Evolutionary conservation across 2,888 invertebrate species (phyloP), one percentile per base, ranked within the genome.

Genomic region (Arctia plantaginis): DNA sequence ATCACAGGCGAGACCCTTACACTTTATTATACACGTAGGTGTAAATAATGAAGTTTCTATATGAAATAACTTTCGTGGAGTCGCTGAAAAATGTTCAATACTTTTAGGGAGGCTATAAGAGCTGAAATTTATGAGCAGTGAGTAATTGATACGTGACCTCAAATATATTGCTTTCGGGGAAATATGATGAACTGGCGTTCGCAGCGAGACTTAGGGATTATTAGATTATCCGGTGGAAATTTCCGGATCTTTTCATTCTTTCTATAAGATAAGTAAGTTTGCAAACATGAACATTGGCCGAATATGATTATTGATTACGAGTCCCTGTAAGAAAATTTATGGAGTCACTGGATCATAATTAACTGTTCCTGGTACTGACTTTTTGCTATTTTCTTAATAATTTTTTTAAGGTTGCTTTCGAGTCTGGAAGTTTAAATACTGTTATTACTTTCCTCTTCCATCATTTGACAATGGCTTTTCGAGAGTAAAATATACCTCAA

Each of bases 61-160:
- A 35, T 47, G 23, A 39, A 69, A 71, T 35, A 68, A 67, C 62
- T 62, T 62, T 62, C 44, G 33, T 33, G 41, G 55, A 39, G 62
- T 33, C 27, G 51, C 71, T 68, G 64, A 74, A 74, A 71, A 39
- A 55, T 23, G 64, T 74, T 74, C 51, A 30, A 51, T 41, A 67
- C 67, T 71, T 47, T 62, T 27, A 71, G 47, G 65, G 20, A 39
- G 71, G 62, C 18, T 33, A 35, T 47, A 13, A 35, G 8, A 35
- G 69, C 59, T n/a, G 66, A 71, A 71, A 68, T 68, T 62, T 71
- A 74, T 74, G 33, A 55, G 27, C 39, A 59, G 39, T 4, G 68
- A 67, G 72, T 72, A 69, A 66, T 65, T 39, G n/a, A 27, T 66
- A 66, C 18, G 44, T 67, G 51, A 62, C 30, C 59, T 39, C 35